Evolutionary conservation across 1,140 invertebrate species (phyloP).

Genomic region (Zaprionus tsacasi): DNA sequence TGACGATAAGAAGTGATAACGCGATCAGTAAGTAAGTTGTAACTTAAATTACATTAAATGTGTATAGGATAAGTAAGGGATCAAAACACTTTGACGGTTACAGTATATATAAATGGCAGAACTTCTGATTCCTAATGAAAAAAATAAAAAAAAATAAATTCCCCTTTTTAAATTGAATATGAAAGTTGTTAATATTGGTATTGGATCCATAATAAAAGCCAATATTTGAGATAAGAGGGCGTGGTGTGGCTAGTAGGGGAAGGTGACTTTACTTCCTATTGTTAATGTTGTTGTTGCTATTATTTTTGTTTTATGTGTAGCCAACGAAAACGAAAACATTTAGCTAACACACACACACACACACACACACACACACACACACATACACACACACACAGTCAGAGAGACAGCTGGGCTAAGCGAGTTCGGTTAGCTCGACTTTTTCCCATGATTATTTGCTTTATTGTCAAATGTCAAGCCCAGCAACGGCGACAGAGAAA

Average conservation of each 20-base stretch:
- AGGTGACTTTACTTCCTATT: too few relatives aligned
- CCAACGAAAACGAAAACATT: constrained; percentile 48
- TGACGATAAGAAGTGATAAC: not conserved
- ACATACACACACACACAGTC: not conserved
- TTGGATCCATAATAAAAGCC: not conserved
- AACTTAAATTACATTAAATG: not conserved
- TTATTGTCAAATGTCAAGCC: constrained; percentile 83
- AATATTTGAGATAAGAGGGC: too few relatives aligned
- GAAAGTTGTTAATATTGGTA: too few relatives aligned
- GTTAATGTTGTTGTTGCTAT: constrained; percentile 10
- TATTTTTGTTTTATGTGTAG: constrained; percentile 27
- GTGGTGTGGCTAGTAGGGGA: too few relatives aligned
- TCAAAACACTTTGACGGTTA: too few relatives aligned
- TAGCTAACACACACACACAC: constrained; percentile 16
- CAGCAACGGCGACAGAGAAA: constrained; percentile 29
- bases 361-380: constrained; percentile 4
- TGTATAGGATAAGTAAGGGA: too few relatives aligned
- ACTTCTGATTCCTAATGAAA: too few relatives aligned
- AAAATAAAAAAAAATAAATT: not conserved
- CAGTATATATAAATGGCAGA: too few relatives aligned
- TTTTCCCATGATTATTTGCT: constrained; percentile 84
- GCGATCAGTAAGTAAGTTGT: not conserved
- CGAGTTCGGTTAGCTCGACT: constrained; percentile 54
- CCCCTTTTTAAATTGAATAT: not conserved
- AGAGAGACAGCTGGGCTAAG: constrained; percentile 8